Evolutionary conservation across 1,140 invertebrate genomes (phyloP), one percentile per base, ranked within the genome.

Genomic region (Ips typographus): DNA sequence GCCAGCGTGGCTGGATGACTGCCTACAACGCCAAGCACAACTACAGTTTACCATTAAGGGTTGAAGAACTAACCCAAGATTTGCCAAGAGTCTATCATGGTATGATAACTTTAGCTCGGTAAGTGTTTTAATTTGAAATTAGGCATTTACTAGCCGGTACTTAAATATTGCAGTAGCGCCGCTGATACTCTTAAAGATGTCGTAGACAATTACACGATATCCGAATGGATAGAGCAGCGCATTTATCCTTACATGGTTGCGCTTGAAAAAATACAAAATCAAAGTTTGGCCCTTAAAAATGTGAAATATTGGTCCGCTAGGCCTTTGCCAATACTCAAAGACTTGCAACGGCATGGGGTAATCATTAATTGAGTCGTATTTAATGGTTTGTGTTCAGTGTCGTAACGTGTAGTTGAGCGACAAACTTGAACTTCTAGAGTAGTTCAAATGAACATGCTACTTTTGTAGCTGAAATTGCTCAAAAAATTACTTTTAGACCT

Each of bases 1-100:
- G 77, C 7, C 75, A 81, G 7, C 82, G 80, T 72, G 84, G 89
- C 36, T 94, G 92, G 92, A 80, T 93, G 73, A 93, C 91, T 4
- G 84, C 88, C 3, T 94, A 93, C 75, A 94, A 93, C 77, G 82
- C 92, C 1, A 85, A 89, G n/a, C 86, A 90, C 72, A 90, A 89
- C 71, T 93, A 90, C 71, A 89, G 90, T 2, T 89, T 86, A 70
- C 89, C 91, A 0, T 84, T 89, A 70, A 82, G 91, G 5, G 84
- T 94, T 0, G 89, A 90, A 66, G 90, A 89, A 75, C 83, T 88
- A 37, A 85, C 89, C 36, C 76, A 78, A 4, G 89, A 91, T 58
- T 83, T 91, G 57, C 85, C 89, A 7, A 83, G 84, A 43, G 77
- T 88, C 8, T 88, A 87, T 69, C 84, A 88, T 75, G 84, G 87